phyloP scores from a whole-genome alignment of 2,797 vertebrate species.

The Oophaga sylvatica region DNA sequence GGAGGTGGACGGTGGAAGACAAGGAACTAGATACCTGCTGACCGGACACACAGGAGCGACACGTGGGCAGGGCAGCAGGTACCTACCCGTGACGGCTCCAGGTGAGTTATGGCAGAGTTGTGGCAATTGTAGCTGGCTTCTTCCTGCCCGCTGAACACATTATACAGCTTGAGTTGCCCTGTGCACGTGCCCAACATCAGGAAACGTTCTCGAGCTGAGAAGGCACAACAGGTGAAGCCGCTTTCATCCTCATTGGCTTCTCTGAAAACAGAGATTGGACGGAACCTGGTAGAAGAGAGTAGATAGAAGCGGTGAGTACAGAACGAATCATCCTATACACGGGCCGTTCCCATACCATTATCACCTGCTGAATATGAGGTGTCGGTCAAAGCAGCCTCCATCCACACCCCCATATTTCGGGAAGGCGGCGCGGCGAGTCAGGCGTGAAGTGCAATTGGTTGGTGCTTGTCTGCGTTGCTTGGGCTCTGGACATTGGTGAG shows the following conservation, averaged over 20 bases:
- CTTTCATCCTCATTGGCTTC: constrained; percentile 98
- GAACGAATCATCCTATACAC: too few species aligned
- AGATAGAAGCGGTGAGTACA: neutral
- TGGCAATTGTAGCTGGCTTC: constrained; percentile 98
- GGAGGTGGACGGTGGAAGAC: neutral
- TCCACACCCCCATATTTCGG: constrained; percentile 98
- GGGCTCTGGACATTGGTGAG: constrained; percentile 98
- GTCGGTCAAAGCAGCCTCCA: constrained; percentile 97
- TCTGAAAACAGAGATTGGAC: constrained; percentile 96
- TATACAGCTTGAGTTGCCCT: constrained; percentile 96
- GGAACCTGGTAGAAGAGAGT: constrained; percentile 79
- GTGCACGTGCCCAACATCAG: constrained; percentile 97
- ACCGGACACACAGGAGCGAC: too few species aligned
- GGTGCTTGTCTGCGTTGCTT: constrained; percentile 98
- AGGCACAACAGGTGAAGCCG: constrained; percentile 96
- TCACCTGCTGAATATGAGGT: constrained; percentile 98
- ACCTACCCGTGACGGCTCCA: constrained; percentile 94
- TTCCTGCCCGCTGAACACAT: constrained; percentile 96
- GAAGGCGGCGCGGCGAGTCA: constrained; percentile 91
- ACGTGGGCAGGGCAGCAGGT: too few species aligned
- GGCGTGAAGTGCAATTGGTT: constrained; percentile 93
- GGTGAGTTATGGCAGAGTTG: constrained; percentile 94
- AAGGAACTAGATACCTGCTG: too few species aligned
- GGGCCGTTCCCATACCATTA: neutral
- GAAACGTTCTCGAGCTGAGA: constrained; percentile 96